Percentiles rank a stretch among this genome's conserved stretches.
Evolutionary conservation across 2,113 vertebrate species (phyloP).

Genomic region (Siniperca chuatsi): DNA sequence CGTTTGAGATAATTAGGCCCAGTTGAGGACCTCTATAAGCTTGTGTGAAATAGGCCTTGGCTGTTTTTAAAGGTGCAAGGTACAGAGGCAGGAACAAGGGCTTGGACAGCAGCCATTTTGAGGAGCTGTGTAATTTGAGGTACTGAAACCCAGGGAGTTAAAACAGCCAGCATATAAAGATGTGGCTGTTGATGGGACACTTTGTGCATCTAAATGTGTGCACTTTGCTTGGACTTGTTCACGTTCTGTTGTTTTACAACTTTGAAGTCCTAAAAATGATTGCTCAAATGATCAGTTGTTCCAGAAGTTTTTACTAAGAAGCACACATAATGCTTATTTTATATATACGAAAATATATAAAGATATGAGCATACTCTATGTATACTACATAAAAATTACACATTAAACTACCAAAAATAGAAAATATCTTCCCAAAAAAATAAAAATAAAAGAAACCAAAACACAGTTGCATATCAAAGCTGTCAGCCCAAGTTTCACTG

Average conservation of each 20-base stretch:
- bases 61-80: conserved; percentile 24
- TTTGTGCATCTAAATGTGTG: neutral
- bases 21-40: conserved; percentile 16
- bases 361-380: neutral
- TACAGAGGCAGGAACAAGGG: neutral
- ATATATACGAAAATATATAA: too few species aligned
- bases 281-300: neutral
- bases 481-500: neutral
- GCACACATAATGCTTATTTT: neutral
- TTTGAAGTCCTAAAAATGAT: neutral
- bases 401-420: too few species aligned
- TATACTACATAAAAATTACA: neutral
- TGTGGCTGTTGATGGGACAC: neutral
- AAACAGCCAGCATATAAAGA: conserved; percentile 1
- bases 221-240: neutral
- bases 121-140: conserved; percentile 7
- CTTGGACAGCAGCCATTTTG: conserved; percentile 48
- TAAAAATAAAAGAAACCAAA: too few species aligned
- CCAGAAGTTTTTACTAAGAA: neutral
- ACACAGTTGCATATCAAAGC: too few species aligned
- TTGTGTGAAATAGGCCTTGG: conserved; percentile 13
- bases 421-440: too few species aligned
- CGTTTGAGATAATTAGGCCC: conserved; percentile 17
- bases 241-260: neutral
- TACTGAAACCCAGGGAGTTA: conserved; percentile 1